Evolutionary conservation across 2,888 invertebrate genomes (phyloP).

Genomic region (Allolobophora icterica): DNA sequence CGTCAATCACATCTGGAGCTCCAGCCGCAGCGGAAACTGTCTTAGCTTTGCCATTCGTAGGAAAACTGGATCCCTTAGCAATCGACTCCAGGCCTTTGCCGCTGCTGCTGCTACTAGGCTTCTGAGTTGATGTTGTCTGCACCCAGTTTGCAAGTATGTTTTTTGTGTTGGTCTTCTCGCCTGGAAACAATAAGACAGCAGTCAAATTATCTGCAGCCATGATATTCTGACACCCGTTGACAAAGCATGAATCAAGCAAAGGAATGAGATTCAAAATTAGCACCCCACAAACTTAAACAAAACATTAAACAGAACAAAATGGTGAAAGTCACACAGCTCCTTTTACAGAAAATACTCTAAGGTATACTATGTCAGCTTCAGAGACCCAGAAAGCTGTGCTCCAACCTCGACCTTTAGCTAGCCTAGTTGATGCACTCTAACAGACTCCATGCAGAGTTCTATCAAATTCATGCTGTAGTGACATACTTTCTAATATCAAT

Average conservation of each 20-base stretch:
- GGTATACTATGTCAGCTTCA: background rate
- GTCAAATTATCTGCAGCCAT: background rate
- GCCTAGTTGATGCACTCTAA: background rate
- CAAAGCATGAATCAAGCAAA: background rate
- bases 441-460: background rate
- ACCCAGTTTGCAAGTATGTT: background rate
- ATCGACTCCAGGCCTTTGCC: background rate
- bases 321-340: background rate
- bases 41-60: background rate
- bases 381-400: background rate
- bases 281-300: no score
- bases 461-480: background rate
- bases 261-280: background rate
- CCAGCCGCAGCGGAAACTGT: background rate
- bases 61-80: background rate
- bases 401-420: background rate
- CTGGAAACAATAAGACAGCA: background rate
- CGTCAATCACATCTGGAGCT: background rate
- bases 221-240: background rate
- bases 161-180: background rate
- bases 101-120: background rate
- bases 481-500: background rate
- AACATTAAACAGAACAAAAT: background rate
- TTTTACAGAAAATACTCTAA: no score
- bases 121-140: background rate